Conservation (phyloP, 2,113 vertebrate species). For the Zosterops japonicus region DNA sequence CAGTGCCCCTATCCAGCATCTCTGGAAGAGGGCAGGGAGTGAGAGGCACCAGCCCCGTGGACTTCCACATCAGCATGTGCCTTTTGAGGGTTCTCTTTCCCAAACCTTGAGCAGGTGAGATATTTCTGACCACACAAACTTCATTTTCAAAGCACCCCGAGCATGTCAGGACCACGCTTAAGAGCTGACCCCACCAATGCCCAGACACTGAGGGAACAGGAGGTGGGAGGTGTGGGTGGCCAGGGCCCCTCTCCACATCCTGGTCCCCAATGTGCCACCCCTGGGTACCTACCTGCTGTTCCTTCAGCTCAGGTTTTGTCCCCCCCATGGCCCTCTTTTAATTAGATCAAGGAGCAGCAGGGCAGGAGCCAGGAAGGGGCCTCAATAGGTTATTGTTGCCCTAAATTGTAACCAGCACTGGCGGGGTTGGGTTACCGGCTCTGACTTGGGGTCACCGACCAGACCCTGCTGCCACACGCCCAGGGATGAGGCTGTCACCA, state of each 20-base stretch:
- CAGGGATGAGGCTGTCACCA: rapidly evolving
- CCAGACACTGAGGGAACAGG: rapidly evolving
- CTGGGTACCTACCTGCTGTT: not conserved
- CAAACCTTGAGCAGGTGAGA: not conserved
- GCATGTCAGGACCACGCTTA: not conserved
- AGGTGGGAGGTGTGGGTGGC: rapidly evolving
- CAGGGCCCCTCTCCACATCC: rapidly evolving
- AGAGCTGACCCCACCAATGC: not conserved
- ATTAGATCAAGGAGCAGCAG: conserved; percentile 43
- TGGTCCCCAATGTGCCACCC: not conserved
- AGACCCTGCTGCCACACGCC: not conserved
- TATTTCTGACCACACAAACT: rapidly evolving
- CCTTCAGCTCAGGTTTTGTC: not conserved
- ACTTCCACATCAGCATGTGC: not conserved
- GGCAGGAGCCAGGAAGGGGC: conserved; percentile 56
- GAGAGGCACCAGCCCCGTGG: not conserved
- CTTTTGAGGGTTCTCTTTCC: not conserved
- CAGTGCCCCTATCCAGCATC: no score
- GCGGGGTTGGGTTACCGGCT: conserved; percentile 23
- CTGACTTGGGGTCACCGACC: not conserved
- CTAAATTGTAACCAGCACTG: conserved; percentile 63
- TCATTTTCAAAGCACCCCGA: not conserved
- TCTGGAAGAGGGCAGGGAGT: not conserved
- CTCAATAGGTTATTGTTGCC: conserved; percentile 59
- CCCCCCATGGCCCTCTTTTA: not conserved